Conservation (phyloP, 2,113 vertebrate species). For the Acrocephalus arundinaceus region DNA sequence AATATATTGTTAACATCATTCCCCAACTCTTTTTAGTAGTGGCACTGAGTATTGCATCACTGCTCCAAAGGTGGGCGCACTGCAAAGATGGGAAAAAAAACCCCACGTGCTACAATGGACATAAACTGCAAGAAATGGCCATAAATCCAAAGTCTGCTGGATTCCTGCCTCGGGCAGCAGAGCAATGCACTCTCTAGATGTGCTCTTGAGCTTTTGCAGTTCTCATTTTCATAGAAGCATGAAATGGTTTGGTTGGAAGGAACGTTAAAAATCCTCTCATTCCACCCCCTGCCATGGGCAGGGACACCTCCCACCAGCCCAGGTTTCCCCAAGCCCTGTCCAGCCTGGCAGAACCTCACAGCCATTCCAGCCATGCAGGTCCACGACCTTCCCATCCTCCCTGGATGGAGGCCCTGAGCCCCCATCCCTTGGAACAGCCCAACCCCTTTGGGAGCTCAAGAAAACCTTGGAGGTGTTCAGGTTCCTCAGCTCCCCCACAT, state of each 20-base stretch:
- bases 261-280: background rate
- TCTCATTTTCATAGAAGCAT: background rate
- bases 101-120: background rate
- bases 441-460: accelerated
- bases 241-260: background rate
- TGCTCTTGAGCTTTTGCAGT: background rate
- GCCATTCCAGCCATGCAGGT: background rate
- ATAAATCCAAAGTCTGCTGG: background rate
- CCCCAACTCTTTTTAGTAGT: background rate
- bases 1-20: background rate
- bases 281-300: background rate
- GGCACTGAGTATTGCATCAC: background rate
- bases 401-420: background rate
- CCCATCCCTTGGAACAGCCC: background rate
- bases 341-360: background rate
- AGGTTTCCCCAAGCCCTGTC: background rate
- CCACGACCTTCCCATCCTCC: background rate
- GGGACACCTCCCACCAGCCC: background rate
- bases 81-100: background rate
- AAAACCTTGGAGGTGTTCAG: background rate
- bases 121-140: background rate
- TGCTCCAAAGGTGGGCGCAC: background rate
- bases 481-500: background rate
- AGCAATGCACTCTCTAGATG: background rate
- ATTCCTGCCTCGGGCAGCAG: background rate